phyloP scores from a whole-genome alignment of 2,797 vertebrate species.

The Nasua narica region DNA sequence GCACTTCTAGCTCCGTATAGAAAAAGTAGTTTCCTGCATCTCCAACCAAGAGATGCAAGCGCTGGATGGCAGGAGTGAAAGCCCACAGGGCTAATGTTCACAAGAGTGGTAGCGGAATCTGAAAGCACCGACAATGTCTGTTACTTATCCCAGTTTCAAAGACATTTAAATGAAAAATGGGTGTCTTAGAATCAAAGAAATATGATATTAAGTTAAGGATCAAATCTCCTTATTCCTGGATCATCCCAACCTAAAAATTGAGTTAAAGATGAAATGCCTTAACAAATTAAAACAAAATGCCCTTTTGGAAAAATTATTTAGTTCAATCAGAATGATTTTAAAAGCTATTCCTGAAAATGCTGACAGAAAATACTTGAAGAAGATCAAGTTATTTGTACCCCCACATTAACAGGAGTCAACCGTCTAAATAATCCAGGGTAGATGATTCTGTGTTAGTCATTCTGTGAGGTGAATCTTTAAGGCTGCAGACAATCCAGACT shows the following conservation, averaged over 20 bases:
- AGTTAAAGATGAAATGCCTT: constrained; percentile 7
- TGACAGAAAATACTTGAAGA: not conserved
- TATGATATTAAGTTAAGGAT: not conserved
- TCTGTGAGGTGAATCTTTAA: not conserved
- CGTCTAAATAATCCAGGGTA: not conserved
- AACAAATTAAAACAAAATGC: not conserved
- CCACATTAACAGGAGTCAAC: not conserved
- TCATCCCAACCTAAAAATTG: not conserved
- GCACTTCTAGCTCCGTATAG: not conserved
- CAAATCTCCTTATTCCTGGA: not conserved
- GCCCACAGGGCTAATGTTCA: not conserved
- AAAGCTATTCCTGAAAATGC: not conserved
- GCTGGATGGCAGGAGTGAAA: not conserved
- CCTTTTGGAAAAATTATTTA: not conserved
- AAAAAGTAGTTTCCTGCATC: not conserved
- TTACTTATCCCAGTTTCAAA: not conserved
- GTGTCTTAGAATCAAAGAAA: not conserved
- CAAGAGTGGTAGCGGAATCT: too few relatives aligned
- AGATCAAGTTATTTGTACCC: not conserved
- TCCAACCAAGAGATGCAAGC: not conserved
- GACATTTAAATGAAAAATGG: not conserved
- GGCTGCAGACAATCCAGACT: not conserved
- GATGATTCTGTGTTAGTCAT: not conserved
- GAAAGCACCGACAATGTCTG: not conserved
- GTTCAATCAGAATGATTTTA: not conserved